Base-by-base conservation (phyloP, 2,113 vertebrate genomes). In the Calypte anna region DNA sequence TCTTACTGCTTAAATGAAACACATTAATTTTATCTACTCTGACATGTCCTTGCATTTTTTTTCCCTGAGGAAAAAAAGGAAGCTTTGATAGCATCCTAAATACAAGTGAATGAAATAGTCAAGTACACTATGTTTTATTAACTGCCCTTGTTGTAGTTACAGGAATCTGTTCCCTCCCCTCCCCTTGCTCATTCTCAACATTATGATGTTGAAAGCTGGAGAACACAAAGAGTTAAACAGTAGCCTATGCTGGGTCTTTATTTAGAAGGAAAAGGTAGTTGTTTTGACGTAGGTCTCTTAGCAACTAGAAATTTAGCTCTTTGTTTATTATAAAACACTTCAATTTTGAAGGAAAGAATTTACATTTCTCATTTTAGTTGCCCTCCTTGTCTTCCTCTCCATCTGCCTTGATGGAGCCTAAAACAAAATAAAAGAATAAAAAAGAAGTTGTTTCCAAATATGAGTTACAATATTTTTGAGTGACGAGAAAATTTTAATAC, bases 231-330 rank as follows among this genome's bases (percentile, higher is more conserved):
- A 96, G 97, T 98, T 97, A 97, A 98, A 97, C 79, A 83, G 64
- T 93, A 97, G 81, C 77, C 94, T 96, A 86, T 86, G 72, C 68
- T 82, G 55, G 24, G 27, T 94, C 86, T 94, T 93, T 96, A 93
- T 94, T 97, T 95, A 96, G 80, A 94, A 96, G 84, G 84, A 95
- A 91, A 95, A 96, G 66, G 91, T 94, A 82, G 94, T 70, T 96
- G 84, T 82, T 97, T 96, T 97, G 95, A 97, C 85, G 88, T 72
- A 96, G 87, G 95, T 98, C 91, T 98, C 97, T 97, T 96, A 97
- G 97, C 96, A 98, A 98, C 97, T 97, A 96, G 91, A 97, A 96
- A 97, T 96, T 76, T 93, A 97, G 94, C 79, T 91, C 94, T 94
- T 86, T 97, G 96, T 97, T 97, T 97, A 93, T 97, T 97, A 87